A percentile compares a stretch with the other conserved stretches of the same genome.
Conservation (phyloP, 2,113 vertebrate species). For the Bagarius yarrelli region DNA sequence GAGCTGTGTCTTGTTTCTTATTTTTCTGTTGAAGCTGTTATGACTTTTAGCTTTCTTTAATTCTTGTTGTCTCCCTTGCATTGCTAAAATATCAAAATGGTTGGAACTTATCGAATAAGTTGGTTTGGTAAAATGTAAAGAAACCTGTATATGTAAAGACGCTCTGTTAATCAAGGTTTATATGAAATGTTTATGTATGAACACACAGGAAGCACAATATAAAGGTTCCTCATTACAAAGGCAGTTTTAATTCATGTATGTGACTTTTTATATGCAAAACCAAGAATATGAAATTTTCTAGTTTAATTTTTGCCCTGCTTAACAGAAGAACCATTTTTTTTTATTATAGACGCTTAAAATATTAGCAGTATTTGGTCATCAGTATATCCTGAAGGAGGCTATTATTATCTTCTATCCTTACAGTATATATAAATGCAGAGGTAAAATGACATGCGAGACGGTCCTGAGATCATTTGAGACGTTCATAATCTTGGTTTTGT, state of each 20-base stretch:
- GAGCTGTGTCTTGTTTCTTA: conserved; percentile 73
- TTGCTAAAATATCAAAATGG: conserved; percentile 73
- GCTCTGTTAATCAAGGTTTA: conserved; percentile 82
- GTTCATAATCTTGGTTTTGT: conserved; percentile 40
- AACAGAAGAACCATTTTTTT: conserved; percentile 4
- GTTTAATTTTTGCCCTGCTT: background rate
- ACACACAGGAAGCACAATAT: conserved; percentile 76
- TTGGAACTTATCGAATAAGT: conserved; percentile 80
- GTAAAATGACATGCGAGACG: background rate
- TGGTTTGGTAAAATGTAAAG: conserved; percentile 84
- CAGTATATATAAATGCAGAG: background rate
- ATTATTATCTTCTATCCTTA: conserved; percentile 2
- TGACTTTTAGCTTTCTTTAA: conserved; percentile 78
- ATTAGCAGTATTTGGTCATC: conserved; percentile 1
- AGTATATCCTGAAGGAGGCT: background rate
- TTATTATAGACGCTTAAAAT: background rate
- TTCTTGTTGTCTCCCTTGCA: conserved; percentile 74
- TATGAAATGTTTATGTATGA: conserved; percentile 78
- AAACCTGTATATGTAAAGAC: conserved; percentile 80
- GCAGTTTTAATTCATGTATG: conserved; percentile 62
- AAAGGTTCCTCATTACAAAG: conserved; percentile 63
- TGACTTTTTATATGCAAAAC: conserved; percentile 58
- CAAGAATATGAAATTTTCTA: conserved; percentile 6
- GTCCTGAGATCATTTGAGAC: background rate
- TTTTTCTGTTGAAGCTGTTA: conserved; percentile 78